Evolutionary conservation across 2,113 vertebrate species (phyloP), one percentile per base, ranked within the genome.

Genomic region (Esox niger): DNA sequence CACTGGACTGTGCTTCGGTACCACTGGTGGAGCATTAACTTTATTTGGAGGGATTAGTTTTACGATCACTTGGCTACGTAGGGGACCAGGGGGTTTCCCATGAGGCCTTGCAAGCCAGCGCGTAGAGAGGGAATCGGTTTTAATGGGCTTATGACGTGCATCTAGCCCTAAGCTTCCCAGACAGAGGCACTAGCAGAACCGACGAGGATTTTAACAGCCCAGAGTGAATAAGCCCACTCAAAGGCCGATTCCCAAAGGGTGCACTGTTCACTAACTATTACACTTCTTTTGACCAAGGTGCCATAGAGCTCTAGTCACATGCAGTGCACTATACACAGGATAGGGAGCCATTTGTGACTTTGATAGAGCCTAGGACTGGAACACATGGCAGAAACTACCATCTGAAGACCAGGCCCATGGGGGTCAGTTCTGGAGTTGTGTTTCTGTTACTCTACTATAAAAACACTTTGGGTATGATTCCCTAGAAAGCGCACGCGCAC

Each of bases 41-140:
- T 67, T 57, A 64, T 69, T 73, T 57, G 68, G 67, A 55, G 73
- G 75, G 80, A 81, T 86, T 86, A 84, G 60, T 23, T 64, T 75
- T 73, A 49, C 78, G 73, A 73, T 71, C 55, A 33, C 62, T 69
- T 62, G 31, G 27, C 57, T 15, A 17, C n/a, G 27, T 9, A 59
- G 29, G 27, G 30, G 56, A 59, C 29, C 55, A 8, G 9, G 15
- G 56, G 11, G 29, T 59, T 59, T 59, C 29, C 29, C 17, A 29
- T 30, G 17, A 30, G 25, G 56, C 26, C 20, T 29, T 58, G 56
- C 13, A 58, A 15, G 27, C 13, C 15, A 29, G 57, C 13, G 29
- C 27, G 57, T 20, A 27, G 57, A 29, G 57, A 20, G 27, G 57
- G 29, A 31, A 30, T 27, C 20, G 57, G 57, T 30, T n/a, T 59